phyloP scores from a whole-genome alignment of 2,797 vertebrate genomes.

The Vultur gryphus region DNA sequence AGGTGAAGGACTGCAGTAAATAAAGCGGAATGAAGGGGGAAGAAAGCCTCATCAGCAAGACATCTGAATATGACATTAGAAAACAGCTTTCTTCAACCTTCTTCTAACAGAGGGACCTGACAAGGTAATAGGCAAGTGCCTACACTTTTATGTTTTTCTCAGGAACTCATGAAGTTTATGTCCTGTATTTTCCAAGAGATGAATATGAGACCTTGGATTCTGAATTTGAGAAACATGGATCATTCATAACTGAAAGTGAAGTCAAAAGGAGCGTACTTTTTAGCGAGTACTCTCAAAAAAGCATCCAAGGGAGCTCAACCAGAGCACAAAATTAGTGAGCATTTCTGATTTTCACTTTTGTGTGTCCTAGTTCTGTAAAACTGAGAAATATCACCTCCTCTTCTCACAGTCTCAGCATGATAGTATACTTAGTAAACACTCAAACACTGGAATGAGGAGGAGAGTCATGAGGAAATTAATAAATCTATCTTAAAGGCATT shows the following conservation, averaged over 20 bases:
- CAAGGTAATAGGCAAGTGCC: not conserved
- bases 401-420: not conserved
- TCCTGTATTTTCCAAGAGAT: not conserved
- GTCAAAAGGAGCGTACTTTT: not conserved
- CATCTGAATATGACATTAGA: not conserved
- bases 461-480: not conserved
- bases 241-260: not conserved
- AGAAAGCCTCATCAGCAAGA: not conserved
- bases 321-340: not conserved
- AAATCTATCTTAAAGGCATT: not conserved
- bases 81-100: not conserved
- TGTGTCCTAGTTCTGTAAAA: not conserved
- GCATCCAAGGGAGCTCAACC: not conserved
- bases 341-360: not conserved
- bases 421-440: not conserved
- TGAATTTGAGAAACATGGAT: not conserved
- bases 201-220: not conserved
- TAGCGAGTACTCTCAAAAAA: not conserved
- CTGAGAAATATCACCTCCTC: slow-evolving; percentile 18
- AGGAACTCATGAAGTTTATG: not conserved
- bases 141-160: not conserved
- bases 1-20: not conserved
- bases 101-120: not conserved
- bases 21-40: not conserved
- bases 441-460: not conserved